phyloP scores from a whole-genome alignment of 2,888 invertebrate genomes.

The Lacanobia oleracea region DNA sequence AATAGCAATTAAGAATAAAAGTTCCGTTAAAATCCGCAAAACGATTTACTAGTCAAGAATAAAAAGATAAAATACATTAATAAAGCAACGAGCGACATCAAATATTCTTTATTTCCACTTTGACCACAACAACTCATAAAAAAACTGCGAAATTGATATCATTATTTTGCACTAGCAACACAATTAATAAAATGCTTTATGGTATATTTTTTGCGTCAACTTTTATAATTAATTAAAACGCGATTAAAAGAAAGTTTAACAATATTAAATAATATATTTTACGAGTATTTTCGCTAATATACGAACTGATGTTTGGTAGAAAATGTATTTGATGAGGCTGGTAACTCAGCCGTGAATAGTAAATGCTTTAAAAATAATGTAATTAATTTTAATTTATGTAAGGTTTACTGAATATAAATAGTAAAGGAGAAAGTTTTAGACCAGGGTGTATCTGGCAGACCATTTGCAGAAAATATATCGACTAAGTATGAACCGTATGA shows the following conservation, averaged over 20 bases:
- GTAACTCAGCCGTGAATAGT: constrained; percentile 21
- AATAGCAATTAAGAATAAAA: neutral
- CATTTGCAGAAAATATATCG: too few relatives aligned
- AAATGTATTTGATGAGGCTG: constrained; percentile 20
- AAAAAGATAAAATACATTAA: constrained; percentile 14
- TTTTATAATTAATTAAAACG: constrained; percentile 49
- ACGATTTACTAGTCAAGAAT: neutral
- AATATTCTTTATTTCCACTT: constrained; percentile 20
- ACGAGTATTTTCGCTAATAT: constrained; percentile 15
- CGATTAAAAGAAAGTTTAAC: constrained; percentile 43
- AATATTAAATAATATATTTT: constrained; percentile 25
- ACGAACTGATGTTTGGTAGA: constrained; percentile 28
- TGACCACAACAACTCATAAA: constrained; percentile 20
- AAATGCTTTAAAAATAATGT: neutral
- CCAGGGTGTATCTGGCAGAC: too few relatives aligned
- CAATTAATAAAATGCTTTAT: constrained; percentile 37
- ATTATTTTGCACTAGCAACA: constrained; percentile 51
- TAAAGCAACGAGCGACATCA: neutral
- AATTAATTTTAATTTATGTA: neutral
- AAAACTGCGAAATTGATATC: constrained; percentile 43
- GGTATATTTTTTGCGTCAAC: constrained; percentile 37
- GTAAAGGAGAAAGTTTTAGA: neutral
- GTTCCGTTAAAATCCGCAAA: neutral
- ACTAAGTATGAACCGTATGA: too few relatives aligned
- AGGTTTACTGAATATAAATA: neutral